Evolutionary conservation across 2,888 invertebrate species (phyloP), one percentile per base, ranked within the genome.

Genomic region (Rhagophthalmus giganteus): DNA sequence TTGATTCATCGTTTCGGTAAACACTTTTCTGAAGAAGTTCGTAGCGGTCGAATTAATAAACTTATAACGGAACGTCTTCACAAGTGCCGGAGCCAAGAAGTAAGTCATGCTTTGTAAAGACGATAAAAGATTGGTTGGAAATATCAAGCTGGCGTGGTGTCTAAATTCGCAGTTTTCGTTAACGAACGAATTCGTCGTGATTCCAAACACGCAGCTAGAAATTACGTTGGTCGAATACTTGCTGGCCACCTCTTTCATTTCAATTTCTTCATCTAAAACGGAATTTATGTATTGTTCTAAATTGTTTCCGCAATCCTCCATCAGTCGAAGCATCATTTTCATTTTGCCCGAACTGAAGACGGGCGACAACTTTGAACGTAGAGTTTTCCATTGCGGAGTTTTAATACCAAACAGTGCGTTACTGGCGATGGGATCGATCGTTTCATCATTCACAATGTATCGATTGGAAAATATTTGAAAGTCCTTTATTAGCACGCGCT

Each of bases 331-430:
- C 78, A 80, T 78, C 26, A 66, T 66, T 60, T 75, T 79, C 54
- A 81, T 66, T n/a, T n/a, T n/a, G n/a, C n/a, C n/a, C n/a, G n/a
- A n/a, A n/a, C n/a, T n/a, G n/a, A n/a, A n/a, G n/a, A 76, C 76
- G 0, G 80, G 80, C 0, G 78, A 75, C 14, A 80, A 68, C 50
- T 78, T 78, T 1, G 72, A 63, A 12, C 81, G 68, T 10, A 80
- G 60, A 26, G 71, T 70, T 56, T 75, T 78, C 81, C 81, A 81
- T 1, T 74, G 71, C 0, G 75, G 74, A 34, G 75, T 77, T 42
- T 71, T 74, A 31, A 78, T 54, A 1, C 73, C 70, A 41, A 78
- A 61, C 8, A 76, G 57, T 60, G 74, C 70, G 27, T 70, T 69
- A 60, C 74, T 71, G 0, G 71, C 70, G 24, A 75, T 66, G 3